These are phyloP conservation scores for Halcyon leucocephala DNA, from an alignment of 2,797 vertebrate species.

Conservation along the genomic window DNA sequence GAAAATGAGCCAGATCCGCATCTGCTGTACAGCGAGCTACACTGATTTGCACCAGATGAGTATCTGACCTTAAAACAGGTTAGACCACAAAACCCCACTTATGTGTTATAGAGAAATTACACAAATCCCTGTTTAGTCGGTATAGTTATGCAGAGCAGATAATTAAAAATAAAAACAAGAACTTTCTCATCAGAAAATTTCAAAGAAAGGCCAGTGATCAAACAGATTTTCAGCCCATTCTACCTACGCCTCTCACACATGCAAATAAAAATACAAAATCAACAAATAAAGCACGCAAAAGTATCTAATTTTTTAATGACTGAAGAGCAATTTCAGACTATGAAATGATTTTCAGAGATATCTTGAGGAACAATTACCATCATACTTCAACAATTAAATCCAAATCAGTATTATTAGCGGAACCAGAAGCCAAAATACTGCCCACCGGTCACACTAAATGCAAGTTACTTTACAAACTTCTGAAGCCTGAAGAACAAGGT, in stretches of 20 bases:
- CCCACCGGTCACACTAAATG: neutral
- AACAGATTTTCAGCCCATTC: neutral
- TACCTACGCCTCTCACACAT: rapidly evolving
- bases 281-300: neutral
- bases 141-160: neutral
- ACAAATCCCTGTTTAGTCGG: neutral
- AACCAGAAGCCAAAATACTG: neutral
- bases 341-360: neutral
- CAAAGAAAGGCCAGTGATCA: neutral
- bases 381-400: neutral
- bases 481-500: neutral
- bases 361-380: conserved; percentile 13
- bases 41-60: neutral
- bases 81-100: neutral
- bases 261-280: neutral
- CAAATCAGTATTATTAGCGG: conserved; percentile 9
- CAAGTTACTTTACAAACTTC: conserved; percentile 7
- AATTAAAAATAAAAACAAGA: neutral
- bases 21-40: rapidly evolving
- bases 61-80: neutral
- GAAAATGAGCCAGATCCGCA: neutral
- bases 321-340: neutral
- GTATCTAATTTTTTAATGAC: neutral
- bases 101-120: neutral
- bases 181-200: neutral